Evolutionary conservation across 1,140 invertebrate genomes (phyloP), one percentile per base, ranked within the genome.

Genomic region (Muscidifurax raptorellus): DNA sequence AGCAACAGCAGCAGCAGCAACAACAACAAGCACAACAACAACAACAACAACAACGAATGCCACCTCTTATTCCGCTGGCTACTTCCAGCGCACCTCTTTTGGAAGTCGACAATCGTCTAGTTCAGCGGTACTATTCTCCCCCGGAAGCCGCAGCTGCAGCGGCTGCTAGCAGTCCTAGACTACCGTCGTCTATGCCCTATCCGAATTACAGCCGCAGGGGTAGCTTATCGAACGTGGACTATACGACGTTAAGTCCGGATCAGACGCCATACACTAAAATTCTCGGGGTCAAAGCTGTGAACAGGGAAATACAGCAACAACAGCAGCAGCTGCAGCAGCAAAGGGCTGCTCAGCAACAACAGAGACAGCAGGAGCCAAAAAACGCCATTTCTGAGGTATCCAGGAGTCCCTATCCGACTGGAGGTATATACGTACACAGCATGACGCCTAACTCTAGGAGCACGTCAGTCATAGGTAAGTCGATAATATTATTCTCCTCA

Each of bases 241-340:
- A 59, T 6, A 18, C 52, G 52, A 22, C 52, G 6, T 22, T 59
- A n/a, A 59, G 52, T 59, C 22, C 52, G 4, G 52, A 59, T n/a
- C 52, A 59, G 15, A 59, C 5, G 5, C n/a, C 52, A 4, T 59
- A 59, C 22, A 22, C 52, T 6, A 59, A 59, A n/a, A 3, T 59
- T 22, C 52, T 59, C 22, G 22, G 52, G 4, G 52, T 59, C 52
- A 59, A 59, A 18, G 52, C 52, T n/a, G 22, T 59, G 52, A 59
- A 59, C 18, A 59, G 52, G 18, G 52, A 59, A 59, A 22, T 59
- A 7, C 52, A 59, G 2, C 67, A 69, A 3, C 67, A 69, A 5
- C 67, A 69, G 6, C 67, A 69, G 77, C 15, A 52, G 18, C 47
- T 28, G 44, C 75, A 82, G 25, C 30, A 82, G 36, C 72, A 76